Evolutionary conservation across 2,888 invertebrate species (phyloP), one percentile per base, ranked within the genome.

Genomic region (Anaspis maculata): DNA sequence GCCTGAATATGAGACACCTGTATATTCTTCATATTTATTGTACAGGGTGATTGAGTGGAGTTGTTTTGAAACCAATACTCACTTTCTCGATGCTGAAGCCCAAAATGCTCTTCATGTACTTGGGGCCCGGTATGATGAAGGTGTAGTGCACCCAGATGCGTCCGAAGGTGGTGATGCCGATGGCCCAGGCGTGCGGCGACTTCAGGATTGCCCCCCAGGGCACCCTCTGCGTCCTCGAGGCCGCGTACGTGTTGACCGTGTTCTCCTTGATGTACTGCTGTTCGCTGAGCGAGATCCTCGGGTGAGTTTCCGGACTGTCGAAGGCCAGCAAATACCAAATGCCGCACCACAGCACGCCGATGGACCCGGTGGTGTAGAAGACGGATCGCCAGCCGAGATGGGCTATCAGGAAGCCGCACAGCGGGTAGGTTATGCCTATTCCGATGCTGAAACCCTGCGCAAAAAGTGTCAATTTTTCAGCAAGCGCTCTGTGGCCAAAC

Each of bases 381-480:
- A 79, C 77, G 13, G 71, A 68, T 7, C 74, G 67, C 81, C 81
- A 81, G 30, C 80, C 80, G 35, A 73, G 73, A 41, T 75, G 70
- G 19, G 76, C 75, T 45, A 80, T 80, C 46, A 82, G 68, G 56
- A 79, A 77, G 21, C 81, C 81, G 52, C 79, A 79, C 23, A 81
- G 61, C 9, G 78, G 78, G 59, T 81, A 81, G 16, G 80, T 81
- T 47, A 81, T 59, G 5, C 81, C 81, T 44, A 81, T 81, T 13
- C 81, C 81, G 52, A 82, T 78, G 56, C 79, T 80, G 66, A 81
- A 81, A 53, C 81, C 79, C 72, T n/a, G n/a, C n/a, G n/a, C n/a
- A n/a, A 63, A 48, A 57, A n/a, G n/a, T n/a, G n/a, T n/a, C n/a
- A n/a, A n/a, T n/a, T n/a, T n/a, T n/a, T n/a, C n/a, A n/a, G n/a